Evolutionary conservation across 2,113 vertebrate species (phyloP), one percentile per base, ranked within the genome.

Genomic region (Cinclus cinclus): DNA sequence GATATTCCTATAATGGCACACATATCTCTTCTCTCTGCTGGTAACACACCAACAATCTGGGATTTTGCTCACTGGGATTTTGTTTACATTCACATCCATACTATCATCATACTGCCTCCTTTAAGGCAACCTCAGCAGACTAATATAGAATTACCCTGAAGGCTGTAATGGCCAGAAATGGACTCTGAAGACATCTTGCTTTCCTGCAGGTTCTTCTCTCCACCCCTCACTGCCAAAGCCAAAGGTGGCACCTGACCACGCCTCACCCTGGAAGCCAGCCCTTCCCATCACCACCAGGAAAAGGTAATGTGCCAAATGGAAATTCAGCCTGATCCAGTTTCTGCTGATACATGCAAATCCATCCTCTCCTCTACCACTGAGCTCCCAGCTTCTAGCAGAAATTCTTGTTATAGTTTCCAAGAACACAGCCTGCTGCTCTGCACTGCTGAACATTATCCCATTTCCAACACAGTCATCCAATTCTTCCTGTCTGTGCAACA

Each of bases 61-160:
- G 28, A 35, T 35, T 64, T 56, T 71, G 21, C 25, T 42, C 42
- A 24, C n/a, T 52, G 39, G 16, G 21, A 62, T 44, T 79, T 70
- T 2, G 21, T 62, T 70, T 33, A 30, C 35, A 13, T 74, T 82
- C 7, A 12, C 46, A 63, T 46, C 46, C 62, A 75, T 1, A 14
- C 25, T 25, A 84, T 5, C 55, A 79, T 44, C 27, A 39, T 20
- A 62, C 13, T 74, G n/a, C 10, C 10, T 23, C 42, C 30, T 70
- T 50, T 58, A 30, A 65, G 21, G 30, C 49, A 74, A 37, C 23
- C 18, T 42, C 44, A 39, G 60, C 15, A 75, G 56, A 59, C 75
- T 64, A 63, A 9, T 0, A 2, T 0, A 79, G 70, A 47, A 90
- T 55, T 88, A 64, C 3, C 14, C 17, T n/a, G 27, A 35, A 4